Evolutionary conservation across 2,113 vertebrate genomes (phyloP).

Genomic region (Maccullochella peelii): DNA sequence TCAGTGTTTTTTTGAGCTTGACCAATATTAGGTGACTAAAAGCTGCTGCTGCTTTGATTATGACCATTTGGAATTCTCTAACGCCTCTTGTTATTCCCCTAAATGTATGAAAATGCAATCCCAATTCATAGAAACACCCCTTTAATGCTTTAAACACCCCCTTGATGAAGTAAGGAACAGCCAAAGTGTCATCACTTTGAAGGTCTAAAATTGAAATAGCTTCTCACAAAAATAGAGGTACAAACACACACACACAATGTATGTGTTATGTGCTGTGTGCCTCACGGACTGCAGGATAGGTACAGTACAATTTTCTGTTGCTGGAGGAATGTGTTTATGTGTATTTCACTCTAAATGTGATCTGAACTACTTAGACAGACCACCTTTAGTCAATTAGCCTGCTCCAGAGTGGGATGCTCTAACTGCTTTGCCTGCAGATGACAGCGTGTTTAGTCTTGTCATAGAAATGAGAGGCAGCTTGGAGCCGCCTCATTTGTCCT

Average conservation of each 20-base stretch:
- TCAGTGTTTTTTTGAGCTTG: background rate
- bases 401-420: constrained; percentile 16
- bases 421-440: constrained; percentile 35
- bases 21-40: background rate
- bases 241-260: constrained; percentile 2
- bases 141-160: background rate
- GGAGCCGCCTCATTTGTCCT: constrained; percentile 55
- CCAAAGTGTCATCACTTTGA: background rate
- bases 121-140: background rate
- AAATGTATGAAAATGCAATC: background rate
- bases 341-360: constrained; percentile 25
- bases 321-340: background rate
- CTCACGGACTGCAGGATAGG: background rate
- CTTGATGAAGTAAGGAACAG: background rate
- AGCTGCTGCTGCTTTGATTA: background rate
- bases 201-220: background rate
- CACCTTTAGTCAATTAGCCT: constrained; percentile 38
- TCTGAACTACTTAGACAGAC: constrained; percentile 25
- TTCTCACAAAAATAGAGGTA: background rate
- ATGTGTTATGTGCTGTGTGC: background rate
- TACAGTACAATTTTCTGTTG: background rate
- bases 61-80: background rate
- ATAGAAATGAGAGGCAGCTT: constrained; percentile 45
- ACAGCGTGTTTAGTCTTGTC: constrained; percentile 36
- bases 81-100: background rate